phyloP scores from a whole-genome alignment of 2,113 vertebrate genomes.

The Meles meles region DNA sequence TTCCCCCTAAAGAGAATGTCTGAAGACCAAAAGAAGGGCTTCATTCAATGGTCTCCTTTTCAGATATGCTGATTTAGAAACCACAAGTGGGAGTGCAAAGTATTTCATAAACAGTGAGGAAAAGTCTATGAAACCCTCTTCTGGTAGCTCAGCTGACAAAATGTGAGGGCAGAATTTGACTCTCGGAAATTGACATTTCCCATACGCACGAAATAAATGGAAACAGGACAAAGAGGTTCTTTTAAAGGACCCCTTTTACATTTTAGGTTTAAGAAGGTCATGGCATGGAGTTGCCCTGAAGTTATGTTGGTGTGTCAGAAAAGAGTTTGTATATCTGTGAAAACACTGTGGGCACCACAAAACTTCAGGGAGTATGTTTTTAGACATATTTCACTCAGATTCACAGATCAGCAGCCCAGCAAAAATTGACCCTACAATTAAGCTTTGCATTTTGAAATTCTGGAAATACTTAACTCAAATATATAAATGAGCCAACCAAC shows the following conservation, averaged over 20 bases:
- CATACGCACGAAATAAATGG: background rate
- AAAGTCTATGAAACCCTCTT: background rate
- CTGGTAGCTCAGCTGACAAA: background rate
- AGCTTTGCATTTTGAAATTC: background rate
- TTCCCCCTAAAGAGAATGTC: fast-evolving
- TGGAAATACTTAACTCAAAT: background rate
- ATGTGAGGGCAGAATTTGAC: background rate
- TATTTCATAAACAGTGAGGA: no score
- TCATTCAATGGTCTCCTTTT: background rate
- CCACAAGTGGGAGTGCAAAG: background rate
- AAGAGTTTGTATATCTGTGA: background rate
- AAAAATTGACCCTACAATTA: background rate
- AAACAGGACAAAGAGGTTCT: background rate
- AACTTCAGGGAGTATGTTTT: background rate
- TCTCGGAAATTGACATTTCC: background rate
- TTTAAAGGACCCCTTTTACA: background rate
- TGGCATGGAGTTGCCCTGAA: no score
- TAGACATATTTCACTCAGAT: background rate
- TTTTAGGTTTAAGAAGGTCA: background rate
- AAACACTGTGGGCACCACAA: fast-evolving
- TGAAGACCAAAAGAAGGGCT: background rate
- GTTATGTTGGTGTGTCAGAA: background rate
- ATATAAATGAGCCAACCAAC: background rate
- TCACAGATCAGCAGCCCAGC: background rate
- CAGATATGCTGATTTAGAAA: background rate